Conservation (phyloP, 1,140 invertebrate species). For the Atopsyche davidsoni region DNA sequence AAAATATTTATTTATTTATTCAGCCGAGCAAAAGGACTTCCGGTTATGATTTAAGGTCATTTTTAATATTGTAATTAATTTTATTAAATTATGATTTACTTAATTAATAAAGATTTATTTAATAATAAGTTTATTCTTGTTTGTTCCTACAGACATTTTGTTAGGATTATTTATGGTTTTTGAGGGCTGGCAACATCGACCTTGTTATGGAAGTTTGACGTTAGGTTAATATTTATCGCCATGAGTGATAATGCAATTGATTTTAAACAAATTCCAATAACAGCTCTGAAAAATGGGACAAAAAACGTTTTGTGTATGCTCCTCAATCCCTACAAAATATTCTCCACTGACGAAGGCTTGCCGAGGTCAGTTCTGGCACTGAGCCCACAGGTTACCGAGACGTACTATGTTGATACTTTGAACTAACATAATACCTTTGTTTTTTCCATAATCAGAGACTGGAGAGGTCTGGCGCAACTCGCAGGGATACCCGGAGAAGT, state of each 20-base stretch:
- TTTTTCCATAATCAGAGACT: constrained; percentile 48
- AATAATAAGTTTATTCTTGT: no score
- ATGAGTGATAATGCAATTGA: constrained; percentile 16
- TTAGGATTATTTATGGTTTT: no score
- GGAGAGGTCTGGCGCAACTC: constrained; percentile 58
- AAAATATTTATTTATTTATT: no score
- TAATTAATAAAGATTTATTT: no score
- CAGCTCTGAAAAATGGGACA: constrained; percentile 43
- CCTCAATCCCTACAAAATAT: constrained; percentile 55
- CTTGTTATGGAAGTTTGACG: constrained; percentile 19
- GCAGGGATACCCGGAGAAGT: constrained; percentile 38
- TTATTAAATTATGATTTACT: no score
- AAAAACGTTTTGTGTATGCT: constrained; percentile 46
- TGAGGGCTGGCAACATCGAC: constrained; percentile 15
- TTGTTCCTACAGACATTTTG: no score
- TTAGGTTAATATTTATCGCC: constrained; percentile 10
- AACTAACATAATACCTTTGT: not conserved
- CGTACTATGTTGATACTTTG: not conserved
- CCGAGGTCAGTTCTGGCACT: constrained; percentile 36
- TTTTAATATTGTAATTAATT: no score
- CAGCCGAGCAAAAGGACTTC: no score
- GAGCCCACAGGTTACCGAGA: constrained; percentile 4
- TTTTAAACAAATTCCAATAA: constrained; percentile 32
- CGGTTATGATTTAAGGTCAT: no score
- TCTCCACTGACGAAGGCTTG: constrained; percentile 51